Evolutionary conservation across 2,113 vertebrate species (phyloP).

Genomic region (Holacanthus passer): DNA sequence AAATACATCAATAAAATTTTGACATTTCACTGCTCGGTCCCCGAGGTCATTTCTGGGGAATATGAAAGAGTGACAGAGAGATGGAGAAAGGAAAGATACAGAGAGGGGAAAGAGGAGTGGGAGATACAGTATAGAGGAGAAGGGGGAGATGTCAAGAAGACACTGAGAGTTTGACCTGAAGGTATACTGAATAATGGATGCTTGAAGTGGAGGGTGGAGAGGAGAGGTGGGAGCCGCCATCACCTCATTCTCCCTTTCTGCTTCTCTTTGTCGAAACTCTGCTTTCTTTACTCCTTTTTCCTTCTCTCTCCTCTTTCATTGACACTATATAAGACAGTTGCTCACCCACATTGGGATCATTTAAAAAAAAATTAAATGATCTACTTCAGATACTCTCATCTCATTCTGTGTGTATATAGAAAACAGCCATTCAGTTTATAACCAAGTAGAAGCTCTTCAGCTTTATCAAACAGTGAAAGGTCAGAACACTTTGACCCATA

Average conservation of each 20-base stretch:
- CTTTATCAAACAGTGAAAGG: constrained; percentile 8
- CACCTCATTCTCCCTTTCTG: constrained; percentile 34
- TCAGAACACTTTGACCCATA: not conserved
- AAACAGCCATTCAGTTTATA: not conserved
- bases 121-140: constrained; percentile 50
- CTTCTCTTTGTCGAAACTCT: constrained; percentile 17
- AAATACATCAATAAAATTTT: constrained; percentile 48
- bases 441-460: not conserved
- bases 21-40: constrained; percentile 51
- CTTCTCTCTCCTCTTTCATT: not conserved
- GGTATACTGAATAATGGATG: constrained; percentile 79
- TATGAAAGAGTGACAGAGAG: constrained; percentile 62
- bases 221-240: constrained; percentile 24
- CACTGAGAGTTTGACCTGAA: constrained; percentile 74
- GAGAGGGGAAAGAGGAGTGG: constrained; percentile 22
- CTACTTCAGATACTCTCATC: not conserved
- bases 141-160: constrained; percentile 63
- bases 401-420: not conserved
- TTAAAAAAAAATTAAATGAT: not conserved
- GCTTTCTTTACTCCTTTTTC: not conserved
- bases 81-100: constrained; percentile 45
- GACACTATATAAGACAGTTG: not conserved
- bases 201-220: constrained; percentile 39
- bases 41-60: constrained; percentile 55
- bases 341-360: not conserved